Percentiles rank a stretch among this genome's conserved stretches.
Conservation (phyloP, 2,888 invertebrate genomes). For the Synanthedon andrenaeformis region DNA sequence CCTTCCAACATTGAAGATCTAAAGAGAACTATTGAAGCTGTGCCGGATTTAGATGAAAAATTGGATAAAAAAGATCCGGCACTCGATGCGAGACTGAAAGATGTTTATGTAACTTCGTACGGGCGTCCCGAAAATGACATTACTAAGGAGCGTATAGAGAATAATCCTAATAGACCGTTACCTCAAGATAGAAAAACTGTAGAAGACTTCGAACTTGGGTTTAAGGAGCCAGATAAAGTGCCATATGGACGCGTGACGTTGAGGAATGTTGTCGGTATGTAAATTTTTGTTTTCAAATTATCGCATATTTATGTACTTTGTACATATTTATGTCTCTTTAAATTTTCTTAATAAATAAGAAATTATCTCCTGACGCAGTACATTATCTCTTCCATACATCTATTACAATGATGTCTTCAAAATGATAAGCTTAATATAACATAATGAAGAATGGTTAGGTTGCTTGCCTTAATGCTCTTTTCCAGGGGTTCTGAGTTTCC, state of each 20-base stretch:
- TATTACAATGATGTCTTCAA: no score
- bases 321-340: no score
- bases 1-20: constrained; percentile 72
- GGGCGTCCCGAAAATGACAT: constrained; percentile 67
- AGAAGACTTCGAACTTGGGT: constrained; percentile 75
- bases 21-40: constrained; percentile 71
- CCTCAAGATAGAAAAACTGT: constrained; percentile 68
- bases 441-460: no score
- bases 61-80: constrained; percentile 72
- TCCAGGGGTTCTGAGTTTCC: no score
- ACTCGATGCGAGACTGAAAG: constrained; percentile 75
- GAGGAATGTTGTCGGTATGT: constrained; percentile 58
- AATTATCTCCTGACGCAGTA: no score
- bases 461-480: no score
- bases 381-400: no score
- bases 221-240: constrained; percentile 73
- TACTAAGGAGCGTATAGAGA: constrained; percentile 35
- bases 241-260: constrained; percentile 76
- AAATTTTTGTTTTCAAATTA: no score
- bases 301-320: no score
- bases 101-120: constrained; percentile 79
- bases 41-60: constrained; percentile 73
- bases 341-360: no score
- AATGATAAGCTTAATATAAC: no score
- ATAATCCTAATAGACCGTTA: constrained; percentile 60